Evolutionary conservation across 1,140 invertebrate species (phyloP), one percentile per base, ranked within the genome.

Genomic region (Teleopsis dalmanni): DNA sequence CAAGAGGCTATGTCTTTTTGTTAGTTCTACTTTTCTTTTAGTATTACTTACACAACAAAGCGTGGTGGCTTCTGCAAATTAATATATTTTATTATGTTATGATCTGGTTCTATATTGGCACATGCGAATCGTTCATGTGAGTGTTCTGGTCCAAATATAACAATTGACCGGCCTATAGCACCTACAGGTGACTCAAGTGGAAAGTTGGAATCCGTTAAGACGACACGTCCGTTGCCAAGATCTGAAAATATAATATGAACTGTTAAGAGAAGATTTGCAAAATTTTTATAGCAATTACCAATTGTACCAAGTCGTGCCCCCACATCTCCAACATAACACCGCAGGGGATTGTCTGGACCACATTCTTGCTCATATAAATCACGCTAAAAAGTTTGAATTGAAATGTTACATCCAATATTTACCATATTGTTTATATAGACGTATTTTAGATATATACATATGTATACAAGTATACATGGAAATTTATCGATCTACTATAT

Each of bases 241-340:
- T 85, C 81, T 72, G 10, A 1, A 50, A 25, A 10, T 1, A 9
- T 27, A 41, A 40, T 34, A n/a, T 40, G 9, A n/a, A 2, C 19
- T 4, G 13, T 43, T 23, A n/a, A 21, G 10, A 14, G n/a, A 34
- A 4, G 7, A 40, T 16, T 31, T n/a, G 1, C 13, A 4, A 21
- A 34, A 40, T 9, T 18, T 18, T 3, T n/a, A 14, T 2, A 2
- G 35, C 2, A 9, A 45, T 14, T 47, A 77, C 76, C 71, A 48
- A 95, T 88, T 1, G 87, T 81, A 2, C 90, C 91, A 31, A 93
- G 71, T 48, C 91, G 78, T 0, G 87, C 81, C 2, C 89, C 88
- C 36, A 95, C 70, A 71, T 98, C 94, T 0, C 93, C 94, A n/a
- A 95, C 85, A 60, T 94, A 87, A 72, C 94, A 98, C 4, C 91